Evolutionary conservation across 2,113 vertebrate genomes (phyloP).

Genomic region (Microcebus griseorufus): DNA sequence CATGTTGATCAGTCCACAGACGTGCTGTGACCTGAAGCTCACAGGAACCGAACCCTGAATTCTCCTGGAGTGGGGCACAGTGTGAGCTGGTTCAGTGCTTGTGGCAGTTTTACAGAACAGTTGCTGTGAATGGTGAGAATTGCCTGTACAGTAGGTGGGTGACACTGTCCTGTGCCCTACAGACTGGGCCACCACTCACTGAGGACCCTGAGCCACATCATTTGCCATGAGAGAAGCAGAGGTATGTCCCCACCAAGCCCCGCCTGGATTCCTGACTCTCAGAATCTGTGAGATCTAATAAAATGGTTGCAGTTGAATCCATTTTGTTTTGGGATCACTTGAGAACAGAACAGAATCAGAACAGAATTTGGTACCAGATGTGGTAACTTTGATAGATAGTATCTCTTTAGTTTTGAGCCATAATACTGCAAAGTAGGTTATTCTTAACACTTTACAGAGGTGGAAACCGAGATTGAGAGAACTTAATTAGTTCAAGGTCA

Average conservation of each 20-base stretch:
- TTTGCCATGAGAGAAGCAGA: fast-evolving
- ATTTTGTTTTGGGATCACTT: fast-evolving
- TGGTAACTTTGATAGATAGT: neutral
- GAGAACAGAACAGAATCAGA: neutral
- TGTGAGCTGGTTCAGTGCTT: neutral
- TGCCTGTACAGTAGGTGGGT: fast-evolving
- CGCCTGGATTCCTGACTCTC: fast-evolving
- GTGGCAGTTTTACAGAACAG: neutral
- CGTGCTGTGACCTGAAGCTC: neutral
- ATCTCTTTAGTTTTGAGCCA: neutral
- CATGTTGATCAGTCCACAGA: fast-evolving
- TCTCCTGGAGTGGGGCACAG: neutral
- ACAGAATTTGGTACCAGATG: neutral
- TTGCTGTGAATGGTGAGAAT: fast-evolving
- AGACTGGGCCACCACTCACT: neutral
- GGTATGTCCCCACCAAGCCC: no score
- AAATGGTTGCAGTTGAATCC: neutral
- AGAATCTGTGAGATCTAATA: neutral
- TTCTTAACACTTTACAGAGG: neutral
- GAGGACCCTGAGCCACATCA: neutral
- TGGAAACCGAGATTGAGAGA: neutral
- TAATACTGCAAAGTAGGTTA: neutral
- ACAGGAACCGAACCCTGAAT: fast-evolving
- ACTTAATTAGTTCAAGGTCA: neutral
- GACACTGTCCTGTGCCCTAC: neutral